Evolutionary conservation across 2,113 vertebrate species (phyloP).

Genomic region (Amphiprion percula): DNA sequence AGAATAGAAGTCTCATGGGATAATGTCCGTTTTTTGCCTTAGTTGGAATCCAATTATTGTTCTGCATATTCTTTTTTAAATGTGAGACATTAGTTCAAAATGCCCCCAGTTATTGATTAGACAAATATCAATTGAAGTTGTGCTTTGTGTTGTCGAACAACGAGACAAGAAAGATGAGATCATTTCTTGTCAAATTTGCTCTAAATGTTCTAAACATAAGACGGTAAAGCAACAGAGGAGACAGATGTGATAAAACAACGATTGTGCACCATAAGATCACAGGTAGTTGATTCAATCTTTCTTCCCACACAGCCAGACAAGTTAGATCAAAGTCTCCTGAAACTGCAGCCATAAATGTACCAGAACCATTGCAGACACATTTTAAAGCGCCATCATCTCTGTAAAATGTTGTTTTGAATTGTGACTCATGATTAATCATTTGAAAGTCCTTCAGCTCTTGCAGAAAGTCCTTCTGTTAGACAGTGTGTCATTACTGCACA

Average conservation of each 20-base stretch:
- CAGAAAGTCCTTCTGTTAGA: constrained; percentile 24
- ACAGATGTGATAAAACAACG: too few species aligned
- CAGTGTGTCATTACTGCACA: constrained; percentile 15
- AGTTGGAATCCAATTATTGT: constrained; percentile 6
- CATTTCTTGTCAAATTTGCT: too few species aligned
- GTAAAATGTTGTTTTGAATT: background rate
- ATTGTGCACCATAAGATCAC: too few species aligned
- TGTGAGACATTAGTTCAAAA: background rate
- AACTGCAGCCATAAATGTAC: too few species aligned
- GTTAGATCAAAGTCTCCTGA: too few species aligned
- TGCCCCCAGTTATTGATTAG: constrained; percentile 14
- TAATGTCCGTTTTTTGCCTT: background rate
- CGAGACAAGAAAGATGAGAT: background rate
- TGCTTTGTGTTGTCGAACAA: background rate
- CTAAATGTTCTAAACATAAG: background rate
- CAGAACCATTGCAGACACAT: background rate
- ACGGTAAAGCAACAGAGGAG: background rate
- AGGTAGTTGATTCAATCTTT: too few species aligned
- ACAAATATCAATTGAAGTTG: constrained; percentile 2
- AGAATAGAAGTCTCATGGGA: background rate
- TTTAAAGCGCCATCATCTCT: background rate
- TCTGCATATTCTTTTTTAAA: constrained; percentile 1
- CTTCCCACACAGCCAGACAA: too few species aligned
- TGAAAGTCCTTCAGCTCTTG: constrained; percentile 3
- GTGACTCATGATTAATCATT: constrained; percentile 18